A percentile compares a stretch with the other conserved stretches of the same genome.
Conservation (phyloP, 2,113 vertebrate genomes). For the Xyrauchen texanus region DNA sequence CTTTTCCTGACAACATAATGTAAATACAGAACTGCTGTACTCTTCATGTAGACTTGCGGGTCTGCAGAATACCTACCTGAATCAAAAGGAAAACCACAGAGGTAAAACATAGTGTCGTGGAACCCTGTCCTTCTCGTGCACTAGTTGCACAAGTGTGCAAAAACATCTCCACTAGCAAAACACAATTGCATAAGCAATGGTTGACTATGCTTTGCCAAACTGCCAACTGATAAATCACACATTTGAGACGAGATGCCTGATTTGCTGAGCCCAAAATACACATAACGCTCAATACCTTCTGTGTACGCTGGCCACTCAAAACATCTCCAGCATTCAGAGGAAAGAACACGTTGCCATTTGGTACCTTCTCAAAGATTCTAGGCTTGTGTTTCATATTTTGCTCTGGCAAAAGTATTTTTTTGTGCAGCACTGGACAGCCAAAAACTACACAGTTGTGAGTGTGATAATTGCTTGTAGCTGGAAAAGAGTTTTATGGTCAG, state of each 20-base stretch:
- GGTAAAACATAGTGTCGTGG: no score
- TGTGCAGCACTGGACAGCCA: no score
- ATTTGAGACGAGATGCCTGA: slow-evolving; percentile 14
- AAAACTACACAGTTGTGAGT: slow-evolving; percentile 5
- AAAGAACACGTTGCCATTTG: slow-evolving; percentile 25
- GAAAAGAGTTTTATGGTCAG: background rate
- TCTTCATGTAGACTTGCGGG: no score
- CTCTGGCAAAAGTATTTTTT: background rate
- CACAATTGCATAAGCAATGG: slow-evolving; percentile 13
- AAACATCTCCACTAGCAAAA: slow-evolving; percentile 15
- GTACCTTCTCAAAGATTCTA: slow-evolving; percentile 13
- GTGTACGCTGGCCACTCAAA: slow-evolving; percentile 8
- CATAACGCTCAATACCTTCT: slow-evolving; percentile 1
- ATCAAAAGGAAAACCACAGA: no score
- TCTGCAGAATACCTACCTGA: no score
- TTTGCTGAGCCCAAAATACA: slow-evolving; percentile 12
- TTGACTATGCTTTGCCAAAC: slow-evolving; percentile 8
- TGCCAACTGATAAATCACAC: slow-evolving; percentile 34
- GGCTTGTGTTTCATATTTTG: background rate
- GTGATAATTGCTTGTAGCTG: slow-evolving; percentile 53
- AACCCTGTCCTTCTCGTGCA: background rate
- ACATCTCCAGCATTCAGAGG: slow-evolving; percentile 24
- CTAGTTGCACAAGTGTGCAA: slow-evolving; percentile 10
- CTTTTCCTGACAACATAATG: no score
- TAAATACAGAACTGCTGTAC: no score